Conservation (phyloP, 1,140 invertebrate species). For the Oppia nitens region DNA sequence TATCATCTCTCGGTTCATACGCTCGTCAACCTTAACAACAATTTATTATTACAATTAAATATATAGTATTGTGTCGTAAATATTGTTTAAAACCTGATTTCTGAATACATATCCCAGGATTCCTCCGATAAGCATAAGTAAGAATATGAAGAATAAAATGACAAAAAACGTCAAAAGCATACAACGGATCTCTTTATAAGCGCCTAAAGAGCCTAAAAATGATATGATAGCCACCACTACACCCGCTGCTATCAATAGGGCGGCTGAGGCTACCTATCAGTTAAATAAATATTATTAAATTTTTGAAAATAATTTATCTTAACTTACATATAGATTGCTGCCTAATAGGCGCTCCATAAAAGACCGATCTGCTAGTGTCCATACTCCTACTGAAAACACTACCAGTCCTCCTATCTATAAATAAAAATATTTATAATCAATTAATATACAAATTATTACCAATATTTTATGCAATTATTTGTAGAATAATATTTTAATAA, state of each 20-base stretch:
- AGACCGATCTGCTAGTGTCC: constrained; percentile 61
- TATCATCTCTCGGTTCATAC: constrained; percentile 50
- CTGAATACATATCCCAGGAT: constrained; percentile 74
- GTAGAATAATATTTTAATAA: no score
- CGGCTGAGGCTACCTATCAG: constrained; percentile 37
- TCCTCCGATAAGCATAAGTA: constrained; percentile 68
- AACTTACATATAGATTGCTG: constrained; percentile 55
- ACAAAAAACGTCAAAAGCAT: constrained; percentile 77
- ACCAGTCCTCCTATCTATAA: constrained; percentile 55
- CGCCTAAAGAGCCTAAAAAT: constrained; percentile 67
- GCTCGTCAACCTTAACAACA: constrained; percentile 21
- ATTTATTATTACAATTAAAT: neutral
- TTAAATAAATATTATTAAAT: constrained; percentile 15
- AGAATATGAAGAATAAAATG: constrained; percentile 62
- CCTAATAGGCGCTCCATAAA: constrained; percentile 62
- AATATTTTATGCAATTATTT: no score
- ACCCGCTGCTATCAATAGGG: constrained; percentile 59
- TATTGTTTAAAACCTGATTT: constrained; percentile 25
- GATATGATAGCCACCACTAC: constrained; percentile 54
- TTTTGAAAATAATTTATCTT: constrained; percentile 21
- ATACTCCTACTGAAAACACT: constrained; percentile 54
- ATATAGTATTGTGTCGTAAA: no score
- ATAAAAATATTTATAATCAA: no score
- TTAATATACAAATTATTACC: no score
- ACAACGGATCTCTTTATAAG: constrained; percentile 70